These are phyloP conservation scores for Acropora tenuis DNA, from an alignment of 64 coral and sea anemone species.

Conservation along the genomic window DNA sequence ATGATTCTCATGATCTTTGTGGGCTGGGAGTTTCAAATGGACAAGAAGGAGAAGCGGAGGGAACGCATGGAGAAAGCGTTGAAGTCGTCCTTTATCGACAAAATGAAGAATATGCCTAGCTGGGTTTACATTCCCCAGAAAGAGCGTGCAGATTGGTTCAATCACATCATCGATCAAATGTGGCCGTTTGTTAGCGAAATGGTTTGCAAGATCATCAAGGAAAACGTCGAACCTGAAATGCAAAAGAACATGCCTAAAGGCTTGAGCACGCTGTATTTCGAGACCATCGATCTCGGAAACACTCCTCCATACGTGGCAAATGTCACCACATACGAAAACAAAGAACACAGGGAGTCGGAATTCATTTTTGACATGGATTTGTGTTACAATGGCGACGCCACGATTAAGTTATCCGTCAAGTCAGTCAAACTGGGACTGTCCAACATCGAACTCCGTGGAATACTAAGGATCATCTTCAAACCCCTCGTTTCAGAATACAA, in stretches of 20 bases:
- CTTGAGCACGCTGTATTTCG: conserved; percentile 81
- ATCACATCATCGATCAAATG: conserved; percentile 78
- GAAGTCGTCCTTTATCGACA: conserved; percentile 64
- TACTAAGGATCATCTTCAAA: conserved; percentile 87
- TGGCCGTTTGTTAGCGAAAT: conserved; percentile 82
- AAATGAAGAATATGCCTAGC: conserved; percentile 65
- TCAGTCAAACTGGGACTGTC: conserved; percentile 80
- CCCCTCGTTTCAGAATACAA: conserved; percentile 84
- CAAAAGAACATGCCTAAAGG: conserved; percentile 83
- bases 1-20: conserved; percentile 79
- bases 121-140: conserved; percentile 90
- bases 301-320: conserved; percentile 73
- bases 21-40: conserved; percentile 76
- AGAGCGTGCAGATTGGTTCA: conserved; percentile 81
- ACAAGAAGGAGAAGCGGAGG: conserved; percentile 62
- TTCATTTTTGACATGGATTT: conserved; percentile 93
- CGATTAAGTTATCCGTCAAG: conserved; percentile 85
- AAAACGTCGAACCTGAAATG: conserved; percentile 86
- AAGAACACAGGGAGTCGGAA: conserved; percentile 57
- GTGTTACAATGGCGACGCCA: conserved; percentile 82
- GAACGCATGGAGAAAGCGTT: conserved; percentile 60
- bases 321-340: conserved; percentile 63
- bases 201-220: conserved; percentile 74
- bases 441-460: conserved; percentile 77
- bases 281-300: conserved; percentile 83